Base-by-base conservation (phyloP, 2,113 vertebrate genomes). In the Cathartes aura region DNA sequence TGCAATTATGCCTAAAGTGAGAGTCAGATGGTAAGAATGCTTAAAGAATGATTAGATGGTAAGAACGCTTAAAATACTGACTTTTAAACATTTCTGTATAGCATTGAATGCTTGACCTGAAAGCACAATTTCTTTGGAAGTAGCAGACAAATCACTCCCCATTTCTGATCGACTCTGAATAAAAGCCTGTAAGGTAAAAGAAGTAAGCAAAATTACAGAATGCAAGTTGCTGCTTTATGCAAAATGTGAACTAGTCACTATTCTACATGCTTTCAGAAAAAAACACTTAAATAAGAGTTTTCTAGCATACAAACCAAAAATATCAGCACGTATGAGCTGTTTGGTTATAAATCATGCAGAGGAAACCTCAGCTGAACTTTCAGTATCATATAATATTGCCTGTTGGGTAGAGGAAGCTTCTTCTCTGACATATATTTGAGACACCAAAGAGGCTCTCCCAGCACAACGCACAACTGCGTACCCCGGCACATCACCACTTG, bases 41-140 rank as follows among this genome's bases (percentile, higher is more conserved):
- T 18, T 66, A 9, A 55, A 29, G 55, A 86, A 78, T 43, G 0
- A 63, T 27, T 30, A 87, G 20, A 67, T 45, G 22, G 29, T 26
- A 95, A 76, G 34, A 82, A 78, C n/a, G 36, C 45, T 82, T 89
- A 76, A 91, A 96, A 89, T 13, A 89, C 12, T 4, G 22, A 47
- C 67, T 68, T 55, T 34, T 13, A 3, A 6, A 73, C 26, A 34
- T 26, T 76, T 62, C 78, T 40, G 15, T 50, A 14, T 5, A 50
- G n/a, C 47, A 66, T 0, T 84, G 60, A 81, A 55, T 21, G 32
- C 16, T 68, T 89, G 56, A 87, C n/a, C 64, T 19, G 24, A 90
- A 92, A 89, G n/a, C 22, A 68, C 5, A 32, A 21, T 7, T 53
- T 58, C 90, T 90, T 64, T 38, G 6, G 6, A 87, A 80, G n/a